Base-by-base conservation (phyloP, 2,113 vertebrate species). In the Coptodon rendalli region DNA sequence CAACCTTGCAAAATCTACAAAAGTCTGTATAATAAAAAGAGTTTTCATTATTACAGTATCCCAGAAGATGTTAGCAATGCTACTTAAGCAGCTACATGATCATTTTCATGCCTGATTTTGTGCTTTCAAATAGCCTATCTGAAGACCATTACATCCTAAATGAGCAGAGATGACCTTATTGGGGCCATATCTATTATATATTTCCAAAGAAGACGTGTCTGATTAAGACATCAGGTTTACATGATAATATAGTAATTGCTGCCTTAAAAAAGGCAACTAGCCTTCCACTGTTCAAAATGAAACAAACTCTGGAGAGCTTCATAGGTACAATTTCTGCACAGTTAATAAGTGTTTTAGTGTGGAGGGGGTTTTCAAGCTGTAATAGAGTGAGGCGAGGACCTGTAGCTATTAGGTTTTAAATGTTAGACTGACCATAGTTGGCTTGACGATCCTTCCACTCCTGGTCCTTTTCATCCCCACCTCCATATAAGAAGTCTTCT, bases 391-490 rank as follows among this genome's bases (percentile, higher is more conserved):
- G 7, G 0, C n/a, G 7, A 80, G 9, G 3, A 6, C 4, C 2
- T 34, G 14, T 2, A 5, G 53, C 29, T 82, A 16, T 50, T 63
- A 82, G 59, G 22, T 29, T 66, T 24, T 73, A 22, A 91, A 36
- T 6, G 45, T 22, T 8, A 53, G 34, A 93, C 94, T 91, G 61
- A 94, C 94, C 93, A 84, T 78, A 8, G 83, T 52, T n/a, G 90
- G 82, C 38, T 24, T 89, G 50, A 93, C 86, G 80, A 97, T 84
- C 73, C 94, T 96, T 22, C 97, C 97, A 86, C 97, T 98, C 91
- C 97, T 96, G 82, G 97, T 97, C 95, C 96, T 98, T 94, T 96
- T 97, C 85, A 95, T 90, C 5, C 93, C 92, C 84, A 97, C n/a
- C 27, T 95, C 92, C 85, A 97, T 92, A 63, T 96, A 93, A 73